These are phyloP conservation scores for Tuberolachnus salignus DNA, from an alignment of 2,888 invertebrate genomes.

Conservation along the genomic window DNA sequence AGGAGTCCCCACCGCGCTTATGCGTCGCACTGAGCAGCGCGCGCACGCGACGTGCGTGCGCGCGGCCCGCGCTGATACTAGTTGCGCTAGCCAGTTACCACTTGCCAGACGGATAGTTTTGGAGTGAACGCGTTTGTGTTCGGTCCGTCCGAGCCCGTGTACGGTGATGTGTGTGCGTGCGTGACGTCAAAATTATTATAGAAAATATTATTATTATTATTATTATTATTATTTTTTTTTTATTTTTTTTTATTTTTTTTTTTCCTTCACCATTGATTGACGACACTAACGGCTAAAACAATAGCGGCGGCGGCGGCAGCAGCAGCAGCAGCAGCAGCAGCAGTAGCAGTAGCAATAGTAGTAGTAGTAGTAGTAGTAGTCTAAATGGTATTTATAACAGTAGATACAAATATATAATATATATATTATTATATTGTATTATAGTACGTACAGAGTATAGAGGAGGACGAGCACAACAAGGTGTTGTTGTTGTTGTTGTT, in stretches of 20 bases:
- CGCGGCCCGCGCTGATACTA: conserved; percentile 24
- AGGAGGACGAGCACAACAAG: no score
- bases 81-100: conserved; percentile 12
- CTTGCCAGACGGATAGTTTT: conserved; percentile 14
- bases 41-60: conserved; percentile 15
- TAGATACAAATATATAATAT: no score
- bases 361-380: not conserved
- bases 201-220: no score
- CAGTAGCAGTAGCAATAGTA: no score
- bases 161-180: conserved; percentile 25
- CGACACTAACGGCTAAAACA: not conserved
- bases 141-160: conserved; percentile 43
- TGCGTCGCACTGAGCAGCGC: not conserved
- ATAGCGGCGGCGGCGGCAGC: not conserved
- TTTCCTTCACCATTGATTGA: no score
- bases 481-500: no score
- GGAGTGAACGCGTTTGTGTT: conserved; percentile 45
- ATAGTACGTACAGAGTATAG: no score
- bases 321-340: no score
- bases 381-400: no score
- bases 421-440: not conserved
- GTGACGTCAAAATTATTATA: conserved; percentile 24
- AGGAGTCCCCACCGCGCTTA: conserved; percentile 25
- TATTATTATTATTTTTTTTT: no score
- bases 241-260: no score